These are phyloP conservation scores for Atractosteus spatula DNA, from an alignment of 2,113 vertebrate genomes.

Conservation along the genomic window DNA sequence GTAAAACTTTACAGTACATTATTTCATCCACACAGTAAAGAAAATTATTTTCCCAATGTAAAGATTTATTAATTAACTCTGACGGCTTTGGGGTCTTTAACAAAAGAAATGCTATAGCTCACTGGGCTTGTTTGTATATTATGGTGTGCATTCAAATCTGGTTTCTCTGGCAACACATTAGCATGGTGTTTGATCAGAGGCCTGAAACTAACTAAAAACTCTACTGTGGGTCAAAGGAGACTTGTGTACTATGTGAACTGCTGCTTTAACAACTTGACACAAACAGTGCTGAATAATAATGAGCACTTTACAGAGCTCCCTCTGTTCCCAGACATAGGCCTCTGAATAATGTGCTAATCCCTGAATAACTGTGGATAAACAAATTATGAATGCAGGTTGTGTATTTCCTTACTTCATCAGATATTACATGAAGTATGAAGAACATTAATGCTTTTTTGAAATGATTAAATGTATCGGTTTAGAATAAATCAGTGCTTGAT, in stretches of 20 bases:
- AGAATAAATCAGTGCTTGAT: no score
- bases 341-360: constrained; percentile 21
- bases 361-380: constrained; percentile 29
- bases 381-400: neutral
- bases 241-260: constrained; percentile 40
- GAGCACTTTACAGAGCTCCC: constrained; percentile 55
- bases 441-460: neutral
- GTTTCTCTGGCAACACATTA: constrained; percentile 53
- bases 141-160: constrained; percentile 29
- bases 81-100: neutral
- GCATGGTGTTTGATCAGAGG: constrained; percentile 39
- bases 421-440: neutral
- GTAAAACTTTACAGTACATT: no score
- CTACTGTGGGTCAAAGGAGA: constrained; percentile 52
- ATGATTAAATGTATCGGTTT: neutral
- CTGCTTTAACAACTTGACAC: constrained; percentile 36
- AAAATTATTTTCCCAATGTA: no score
- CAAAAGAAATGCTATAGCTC: neutral
- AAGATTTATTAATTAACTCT: neutral
- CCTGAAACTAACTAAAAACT: constrained; percentile 49
- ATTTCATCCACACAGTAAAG: no score
- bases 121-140: constrained; percentile 13
- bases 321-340: constrained; percentile 45
- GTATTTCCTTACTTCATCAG: neutral
- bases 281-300: constrained; percentile 60